These are phyloP conservation scores for Drosophila emarginata DNA, from an alignment of 2,888 invertebrate species.

Conservation along the genomic window DNA sequence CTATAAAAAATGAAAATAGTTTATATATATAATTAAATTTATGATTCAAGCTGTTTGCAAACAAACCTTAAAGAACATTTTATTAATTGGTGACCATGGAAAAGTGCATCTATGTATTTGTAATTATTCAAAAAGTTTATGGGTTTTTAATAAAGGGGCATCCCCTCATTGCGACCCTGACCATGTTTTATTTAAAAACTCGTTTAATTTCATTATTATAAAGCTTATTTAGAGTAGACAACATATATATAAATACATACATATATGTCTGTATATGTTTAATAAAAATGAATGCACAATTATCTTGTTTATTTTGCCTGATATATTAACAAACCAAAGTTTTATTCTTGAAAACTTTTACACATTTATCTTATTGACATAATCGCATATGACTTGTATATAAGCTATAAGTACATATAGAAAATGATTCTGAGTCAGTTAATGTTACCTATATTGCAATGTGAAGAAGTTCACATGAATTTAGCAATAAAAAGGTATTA, in stretches of 20 bases:
- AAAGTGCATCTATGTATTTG: background rate
- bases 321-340: too few species aligned
- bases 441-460: background rate
- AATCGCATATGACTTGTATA: background rate
- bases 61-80: too few species aligned
- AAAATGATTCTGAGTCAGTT: background rate
- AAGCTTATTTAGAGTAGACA: background rate
- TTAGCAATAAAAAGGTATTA: background rate
- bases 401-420: background rate
- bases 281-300: background rate
- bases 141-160: background rate
- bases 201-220: background rate
- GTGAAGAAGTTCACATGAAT: background rate
- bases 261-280: too few species aligned
- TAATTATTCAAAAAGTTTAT: background rate
- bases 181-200: background rate
- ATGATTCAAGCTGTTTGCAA: too few species aligned
- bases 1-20: too few species aligned
- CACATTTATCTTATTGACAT: slow-evolving; percentile 1
- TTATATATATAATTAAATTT: too few species aligned
- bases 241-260: too few species aligned
- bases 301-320: background rate
- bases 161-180: background rate
- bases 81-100: background rate
- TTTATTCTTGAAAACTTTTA: background rate